Evolutionary conservation across 2,888 invertebrate species (phyloP).

Genomic region (Notodonta dromedarius): DNA sequence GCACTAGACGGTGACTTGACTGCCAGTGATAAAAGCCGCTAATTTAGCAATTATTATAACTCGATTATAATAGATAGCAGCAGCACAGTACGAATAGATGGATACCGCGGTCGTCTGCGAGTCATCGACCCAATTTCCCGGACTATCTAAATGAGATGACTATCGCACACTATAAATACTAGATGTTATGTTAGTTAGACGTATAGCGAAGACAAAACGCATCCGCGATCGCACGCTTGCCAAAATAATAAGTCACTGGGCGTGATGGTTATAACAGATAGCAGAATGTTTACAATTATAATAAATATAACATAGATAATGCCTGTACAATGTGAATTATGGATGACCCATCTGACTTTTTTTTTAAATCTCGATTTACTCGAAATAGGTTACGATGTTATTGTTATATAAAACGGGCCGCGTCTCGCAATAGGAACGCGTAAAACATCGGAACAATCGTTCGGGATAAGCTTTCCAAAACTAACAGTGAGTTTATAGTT

Average conservation of each 20-base stretch:
- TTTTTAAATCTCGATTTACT: slow-evolving; percentile 18
- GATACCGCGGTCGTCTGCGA: slow-evolving; percentile 52
- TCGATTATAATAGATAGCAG: slow-evolving; percentile 16
- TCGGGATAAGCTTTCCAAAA: slow-evolving; percentile 1
- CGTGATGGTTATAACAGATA: slow-evolving; percentile 49
- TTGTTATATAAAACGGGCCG: slow-evolving; percentile 33
- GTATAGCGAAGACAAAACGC: slow-evolving; percentile 67
- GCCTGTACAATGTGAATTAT: slow-evolving; percentile 16
- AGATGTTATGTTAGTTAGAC: slow-evolving; percentile 41
- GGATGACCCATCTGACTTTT: slow-evolving; percentile 17
- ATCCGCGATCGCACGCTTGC: slow-evolving; percentile 70
- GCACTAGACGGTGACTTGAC: no score
- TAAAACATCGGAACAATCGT: slow-evolving; percentile 11
- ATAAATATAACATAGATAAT: slow-evolving; percentile 36
- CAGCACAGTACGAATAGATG: slow-evolving; percentile 14
- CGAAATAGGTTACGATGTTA: slow-evolving; percentile 37
- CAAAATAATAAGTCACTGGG: slow-evolving; percentile 68
- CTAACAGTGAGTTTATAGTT: slow-evolving; percentile 16
- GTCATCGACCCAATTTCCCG: slow-evolving; percentile 73
- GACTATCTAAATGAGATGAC: slow-evolving; percentile 64
- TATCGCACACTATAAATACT: slow-evolving; percentile 72
- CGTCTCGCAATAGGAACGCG: slow-evolving; percentile 17
- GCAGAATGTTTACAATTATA: slow-evolving; percentile 42
- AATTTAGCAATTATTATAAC: not conserved
- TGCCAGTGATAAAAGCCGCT: not conserved